These are phyloP conservation scores for Odiellus spinosus DNA, from an alignment of 2,888 invertebrate genomes.

Conservation along the genomic window DNA sequence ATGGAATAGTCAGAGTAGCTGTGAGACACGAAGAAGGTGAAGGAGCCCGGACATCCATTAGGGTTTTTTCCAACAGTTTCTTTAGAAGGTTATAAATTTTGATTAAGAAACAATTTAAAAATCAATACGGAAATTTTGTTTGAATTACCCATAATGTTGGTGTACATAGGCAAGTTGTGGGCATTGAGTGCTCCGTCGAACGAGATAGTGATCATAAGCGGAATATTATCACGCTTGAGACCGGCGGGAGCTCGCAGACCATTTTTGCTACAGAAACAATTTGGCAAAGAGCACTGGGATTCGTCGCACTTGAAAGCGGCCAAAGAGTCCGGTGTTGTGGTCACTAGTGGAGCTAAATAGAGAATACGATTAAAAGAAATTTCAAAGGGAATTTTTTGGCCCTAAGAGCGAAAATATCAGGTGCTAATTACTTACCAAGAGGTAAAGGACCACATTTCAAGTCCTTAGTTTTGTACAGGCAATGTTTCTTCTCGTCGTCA, in stretches of 20 bases:
- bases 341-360: conserved; percentile 7
- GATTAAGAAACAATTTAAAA: no score
- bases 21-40: conserved; percentile 86
- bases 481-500: conserved; percentile 72
- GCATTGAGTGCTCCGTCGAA: conserved; percentile 86
- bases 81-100: conserved; percentile 2
- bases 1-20: conserved; percentile 82
- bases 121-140: no score
- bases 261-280: conserved; percentile 82
- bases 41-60: conserved; percentile 70
- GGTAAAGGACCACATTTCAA: conserved; percentile 71
- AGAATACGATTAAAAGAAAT: background rate
- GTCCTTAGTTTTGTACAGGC: conserved; percentile 64
- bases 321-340: conserved; percentile 42
- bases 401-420: no score
- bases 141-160: no score
- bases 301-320: conserved; percentile 61
- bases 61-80: conserved; percentile 53
- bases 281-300: conserved; percentile 58
- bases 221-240: conserved; percentile 67
- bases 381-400: no score
- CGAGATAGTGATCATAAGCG: conserved; percentile 79
- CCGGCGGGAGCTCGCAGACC: conserved; percentile 74
- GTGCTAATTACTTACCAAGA: conserved; percentile 8
- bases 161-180: conserved; percentile 75